Percentiles rank a stretch among this genome's conserved stretches.
phyloP scores from a whole-genome alignment of 2,888 invertebrate genomes.

The Apodemia duryi region DNA sequence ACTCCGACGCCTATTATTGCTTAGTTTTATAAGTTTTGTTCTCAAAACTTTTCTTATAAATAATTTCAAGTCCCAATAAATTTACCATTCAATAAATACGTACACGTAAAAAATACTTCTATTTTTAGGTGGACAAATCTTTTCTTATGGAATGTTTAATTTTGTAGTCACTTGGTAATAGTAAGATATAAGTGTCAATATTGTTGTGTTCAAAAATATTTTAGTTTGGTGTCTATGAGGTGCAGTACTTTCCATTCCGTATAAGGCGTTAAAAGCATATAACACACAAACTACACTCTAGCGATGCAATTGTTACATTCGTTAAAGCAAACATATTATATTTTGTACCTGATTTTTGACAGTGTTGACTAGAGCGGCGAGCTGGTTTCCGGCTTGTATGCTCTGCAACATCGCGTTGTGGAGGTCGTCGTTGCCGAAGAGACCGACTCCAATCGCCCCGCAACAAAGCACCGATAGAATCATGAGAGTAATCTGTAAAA shows the following conservation, averaged over 20 bases:
- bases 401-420: conserved; percentile 93
- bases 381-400: conserved; percentile 87
- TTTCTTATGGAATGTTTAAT: too few relatives aligned
- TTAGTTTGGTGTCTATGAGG: too few relatives aligned
- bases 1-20: conserved; percentile 74
- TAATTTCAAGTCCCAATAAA: conserved; percentile 79
- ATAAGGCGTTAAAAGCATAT: too few relatives aligned
- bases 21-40: conserved; percentile 76
- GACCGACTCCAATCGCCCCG: conserved; percentile 91
- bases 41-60: conserved; percentile 76
- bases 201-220: too few relatives aligned
- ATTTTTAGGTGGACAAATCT: too few relatives aligned
- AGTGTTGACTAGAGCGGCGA: conserved; percentile 88
- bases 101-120: conserved; percentile 41
- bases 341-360: conserved; percentile 85
- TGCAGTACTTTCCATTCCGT: too few relatives aligned
- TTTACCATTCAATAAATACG: conserved; percentile 80
- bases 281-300: too few relatives aligned
- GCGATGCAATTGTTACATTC: neutral
- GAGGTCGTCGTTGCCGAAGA: conserved; percentile 96
- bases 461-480: conserved; percentile 92
- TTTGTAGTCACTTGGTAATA: too few relatives aligned
- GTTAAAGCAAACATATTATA: neutral
- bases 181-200: too few relatives aligned
- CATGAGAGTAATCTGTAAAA: conserved; percentile 82